Evolutionary conservation across 2,888 invertebrate genomes (phyloP).

Genomic region (Himalopsyche tibetana): DNA sequence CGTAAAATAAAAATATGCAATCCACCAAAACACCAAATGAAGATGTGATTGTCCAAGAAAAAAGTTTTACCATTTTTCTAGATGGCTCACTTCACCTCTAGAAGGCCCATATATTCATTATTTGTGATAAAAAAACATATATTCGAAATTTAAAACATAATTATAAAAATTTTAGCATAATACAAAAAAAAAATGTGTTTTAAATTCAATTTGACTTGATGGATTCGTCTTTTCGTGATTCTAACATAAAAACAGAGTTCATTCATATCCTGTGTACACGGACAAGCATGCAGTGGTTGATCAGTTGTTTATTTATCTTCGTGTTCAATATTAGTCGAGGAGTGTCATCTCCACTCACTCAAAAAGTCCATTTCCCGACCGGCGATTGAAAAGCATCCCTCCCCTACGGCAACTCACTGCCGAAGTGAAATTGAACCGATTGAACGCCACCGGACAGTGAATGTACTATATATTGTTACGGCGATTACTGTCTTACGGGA

Average conservation of each 20-base stretch:
- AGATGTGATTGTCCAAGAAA: no score
- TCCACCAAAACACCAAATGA: no score
- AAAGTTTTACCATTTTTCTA: no score
- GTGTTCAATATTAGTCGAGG: neutral
- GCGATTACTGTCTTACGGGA: neutral
- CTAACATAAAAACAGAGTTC: neutral
- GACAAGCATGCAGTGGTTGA: neutral
- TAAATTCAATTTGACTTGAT: no score
- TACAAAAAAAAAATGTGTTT: no score
- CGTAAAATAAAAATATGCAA: no score
- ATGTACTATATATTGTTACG: neutral
- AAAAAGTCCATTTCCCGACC: constrained; percentile 40
- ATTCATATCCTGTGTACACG: neutral
- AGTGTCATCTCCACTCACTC: constrained; percentile 3
- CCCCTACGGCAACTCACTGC: constrained; percentile 22
- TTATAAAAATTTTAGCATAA: no score
- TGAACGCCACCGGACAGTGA: constrained; percentile 14
- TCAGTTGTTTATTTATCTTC: constrained; percentile 16
- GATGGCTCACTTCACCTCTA: no score
- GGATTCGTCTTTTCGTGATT: no score
- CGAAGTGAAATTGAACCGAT: constrained; percentile 16
- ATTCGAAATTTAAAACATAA: no score
- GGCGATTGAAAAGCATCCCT: constrained; percentile 32
- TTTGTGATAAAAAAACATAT: no score
- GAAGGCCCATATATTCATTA: no score